Evolutionary conservation across 2,113 vertebrate species (phyloP).

Genomic region (Xiphophorus couchianus): DNA sequence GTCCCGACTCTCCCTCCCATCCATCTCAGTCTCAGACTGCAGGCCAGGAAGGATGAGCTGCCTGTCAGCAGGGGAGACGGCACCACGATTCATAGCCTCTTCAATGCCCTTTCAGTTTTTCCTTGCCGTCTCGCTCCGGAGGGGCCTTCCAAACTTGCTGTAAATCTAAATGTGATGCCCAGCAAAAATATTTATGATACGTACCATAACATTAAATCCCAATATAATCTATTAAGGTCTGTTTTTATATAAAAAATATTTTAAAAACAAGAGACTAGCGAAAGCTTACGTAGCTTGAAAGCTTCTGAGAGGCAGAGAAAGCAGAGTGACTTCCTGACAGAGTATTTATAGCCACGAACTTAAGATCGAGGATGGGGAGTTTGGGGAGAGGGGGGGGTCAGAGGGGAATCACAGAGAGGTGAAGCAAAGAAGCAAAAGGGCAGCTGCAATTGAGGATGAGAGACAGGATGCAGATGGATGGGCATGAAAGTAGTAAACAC

Average conservation of each 20-base stretch:
- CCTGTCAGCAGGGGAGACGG: slow-evolving; percentile 48
- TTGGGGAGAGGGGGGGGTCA: neutral
- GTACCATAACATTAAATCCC: neutral
- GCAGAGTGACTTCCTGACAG: slow-evolving; percentile 49
- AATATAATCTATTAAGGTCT: neutral
- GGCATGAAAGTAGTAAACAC: slow-evolving; percentile 64
- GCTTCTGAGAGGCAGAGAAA: slow-evolving; percentile 47
- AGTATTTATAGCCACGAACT: slow-evolving; percentile 26
- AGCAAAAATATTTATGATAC: neutral
- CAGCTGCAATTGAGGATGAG: slow-evolving; percentile 13
- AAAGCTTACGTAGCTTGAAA: slow-evolving; percentile 49
- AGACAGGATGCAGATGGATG: slow-evolving; percentile 48
- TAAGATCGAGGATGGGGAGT: slow-evolving; percentile 39
- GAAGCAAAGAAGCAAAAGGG: slow-evolving; percentile 25
- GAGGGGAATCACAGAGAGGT: slow-evolving; percentile 12
- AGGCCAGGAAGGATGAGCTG: slow-evolving; percentile 51
- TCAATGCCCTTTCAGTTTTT: slow-evolving; percentile 62
- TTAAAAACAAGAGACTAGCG: slow-evolving; percentile 27
- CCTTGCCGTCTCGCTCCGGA: slow-evolving; percentile 48
- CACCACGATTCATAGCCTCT: slow-evolving; percentile 53
- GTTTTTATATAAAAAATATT: no score
- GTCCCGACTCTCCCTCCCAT: slow-evolving; percentile 38
- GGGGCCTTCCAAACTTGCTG: slow-evolving; percentile 56
- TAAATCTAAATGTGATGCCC: slow-evolving; percentile 40
- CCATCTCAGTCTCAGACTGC: slow-evolving; percentile 38